Conservation (phyloP, 2,113 vertebrate genomes). For the Urocolius indicus region DNA sequence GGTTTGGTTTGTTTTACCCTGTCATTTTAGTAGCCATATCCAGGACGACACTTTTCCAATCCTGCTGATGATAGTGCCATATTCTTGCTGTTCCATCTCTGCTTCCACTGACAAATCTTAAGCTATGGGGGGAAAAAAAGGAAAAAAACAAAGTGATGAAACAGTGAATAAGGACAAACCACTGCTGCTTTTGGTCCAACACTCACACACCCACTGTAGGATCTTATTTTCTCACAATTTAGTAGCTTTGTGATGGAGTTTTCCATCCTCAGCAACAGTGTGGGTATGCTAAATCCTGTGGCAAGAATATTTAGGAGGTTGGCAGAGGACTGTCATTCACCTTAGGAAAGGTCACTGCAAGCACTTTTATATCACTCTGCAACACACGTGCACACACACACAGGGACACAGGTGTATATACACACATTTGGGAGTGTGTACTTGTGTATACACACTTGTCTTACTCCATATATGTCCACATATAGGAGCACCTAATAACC, state of each 20-base stretch:
- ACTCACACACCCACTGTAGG: background rate
- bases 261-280: background rate
- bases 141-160: background rate
- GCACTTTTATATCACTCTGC: background rate
- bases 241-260: background rate
- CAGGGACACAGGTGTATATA: background rate
- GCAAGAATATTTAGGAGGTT: background rate
- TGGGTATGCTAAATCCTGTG: background rate
- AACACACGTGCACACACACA: background rate
- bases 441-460: background rate
- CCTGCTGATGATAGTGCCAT: conserved; percentile 96
- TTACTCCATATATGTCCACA: background rate
- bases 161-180: background rate
- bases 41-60: conserved; percentile 91
- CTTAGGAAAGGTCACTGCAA: background rate
- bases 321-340: background rate
- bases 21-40: conserved; percentile 92
- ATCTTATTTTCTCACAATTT: background rate
- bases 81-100: conserved; percentile 94
- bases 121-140: conserved; percentile 66
- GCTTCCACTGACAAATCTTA: conserved; percentile 97
- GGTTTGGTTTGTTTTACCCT: conserved; percentile 80
- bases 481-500: background rate
- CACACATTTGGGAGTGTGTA: background rate
- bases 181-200: background rate